Percentiles rank a stretch among this genome's conserved stretches.
Evolutionary conservation across 2,797 vertebrate genomes (phyloP).

Genomic region (Anomalospiza imberbis): DNA sequence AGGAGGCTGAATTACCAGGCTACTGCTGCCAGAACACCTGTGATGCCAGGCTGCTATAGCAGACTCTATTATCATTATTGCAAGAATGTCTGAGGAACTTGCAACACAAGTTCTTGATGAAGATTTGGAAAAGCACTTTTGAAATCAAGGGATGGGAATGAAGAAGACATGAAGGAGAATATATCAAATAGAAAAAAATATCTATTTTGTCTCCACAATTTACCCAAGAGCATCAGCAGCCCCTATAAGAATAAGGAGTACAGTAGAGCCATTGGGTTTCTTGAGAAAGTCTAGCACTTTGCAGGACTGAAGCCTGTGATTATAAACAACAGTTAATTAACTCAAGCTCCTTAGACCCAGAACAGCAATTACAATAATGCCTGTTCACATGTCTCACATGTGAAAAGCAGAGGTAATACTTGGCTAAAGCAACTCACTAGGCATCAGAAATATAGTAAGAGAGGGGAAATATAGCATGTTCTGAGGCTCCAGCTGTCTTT

Average conservation of each 20-base stretch:
- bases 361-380: background rate
- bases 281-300: background rate
- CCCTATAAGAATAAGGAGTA: background rate
- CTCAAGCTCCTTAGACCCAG: background rate
- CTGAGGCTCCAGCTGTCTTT: background rate
- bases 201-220: background rate
- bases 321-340: conserved; percentile 26
- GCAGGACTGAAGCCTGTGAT: background rate
- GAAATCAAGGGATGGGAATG: background rate
- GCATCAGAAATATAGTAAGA: background rate
- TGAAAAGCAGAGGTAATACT: background rate
- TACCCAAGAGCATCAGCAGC: background rate
- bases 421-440: background rate
- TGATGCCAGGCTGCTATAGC: background rate
- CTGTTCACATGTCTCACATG: background rate
- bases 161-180: background rate
- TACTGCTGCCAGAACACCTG: background rate
- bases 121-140: background rate
- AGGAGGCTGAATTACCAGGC: background rate
- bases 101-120: background rate
- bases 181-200: background rate
- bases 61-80: background rate
- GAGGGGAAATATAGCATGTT: accelerated
- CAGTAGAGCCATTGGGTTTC: background rate
- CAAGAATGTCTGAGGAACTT: background rate